Conservation (phyloP, 2,113 vertebrate genomes). For the Malurus alboscapulatus region DNA sequence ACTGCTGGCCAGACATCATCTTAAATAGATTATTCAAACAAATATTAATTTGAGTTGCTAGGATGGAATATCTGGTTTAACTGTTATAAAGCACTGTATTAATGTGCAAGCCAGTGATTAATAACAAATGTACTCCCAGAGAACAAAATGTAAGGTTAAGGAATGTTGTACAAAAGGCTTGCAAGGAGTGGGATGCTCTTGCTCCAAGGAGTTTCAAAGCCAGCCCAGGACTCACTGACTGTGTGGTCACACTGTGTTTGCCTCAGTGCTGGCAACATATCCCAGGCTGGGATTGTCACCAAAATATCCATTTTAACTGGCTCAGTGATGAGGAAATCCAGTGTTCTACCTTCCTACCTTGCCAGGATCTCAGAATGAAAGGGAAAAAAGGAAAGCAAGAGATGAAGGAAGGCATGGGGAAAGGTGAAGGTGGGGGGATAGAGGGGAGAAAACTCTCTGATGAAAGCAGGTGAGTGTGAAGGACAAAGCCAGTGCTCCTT, state of each 20-base stretch:
- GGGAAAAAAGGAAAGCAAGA: neutral
- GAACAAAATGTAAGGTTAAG: slow-evolving; percentile 53
- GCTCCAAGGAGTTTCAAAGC: slow-evolving; percentile 4
- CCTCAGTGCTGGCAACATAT: neutral
- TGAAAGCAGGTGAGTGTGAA: neutral
- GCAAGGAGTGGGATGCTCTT: slow-evolving; percentile 30
- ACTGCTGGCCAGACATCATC: slow-evolving; percentile 66
- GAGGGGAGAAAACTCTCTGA: neutral
- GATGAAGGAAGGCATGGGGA: neutral
- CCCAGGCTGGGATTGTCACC: neutral
- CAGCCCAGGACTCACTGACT: neutral
- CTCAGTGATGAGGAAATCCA: neutral
- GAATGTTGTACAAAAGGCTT: neutral
- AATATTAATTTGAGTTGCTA: slow-evolving; percentile 74
- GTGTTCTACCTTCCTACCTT: neutral
- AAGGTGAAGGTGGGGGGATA: neutral
- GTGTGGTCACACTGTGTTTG: slow-evolving; percentile 26
- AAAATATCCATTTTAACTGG: slow-evolving; percentile 20
- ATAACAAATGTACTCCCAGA: slow-evolving; percentile 65
- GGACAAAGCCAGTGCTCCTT: neutral
- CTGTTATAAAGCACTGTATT: slow-evolving; percentile 55
- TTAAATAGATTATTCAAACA: slow-evolving; percentile 71
- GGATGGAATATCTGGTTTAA: slow-evolving; percentile 69
- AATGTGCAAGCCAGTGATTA: slow-evolving; percentile 54
- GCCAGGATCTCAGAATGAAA: neutral